Conservation (phyloP, 2,113 vertebrate species). For the Xiphias gladius region DNA sequence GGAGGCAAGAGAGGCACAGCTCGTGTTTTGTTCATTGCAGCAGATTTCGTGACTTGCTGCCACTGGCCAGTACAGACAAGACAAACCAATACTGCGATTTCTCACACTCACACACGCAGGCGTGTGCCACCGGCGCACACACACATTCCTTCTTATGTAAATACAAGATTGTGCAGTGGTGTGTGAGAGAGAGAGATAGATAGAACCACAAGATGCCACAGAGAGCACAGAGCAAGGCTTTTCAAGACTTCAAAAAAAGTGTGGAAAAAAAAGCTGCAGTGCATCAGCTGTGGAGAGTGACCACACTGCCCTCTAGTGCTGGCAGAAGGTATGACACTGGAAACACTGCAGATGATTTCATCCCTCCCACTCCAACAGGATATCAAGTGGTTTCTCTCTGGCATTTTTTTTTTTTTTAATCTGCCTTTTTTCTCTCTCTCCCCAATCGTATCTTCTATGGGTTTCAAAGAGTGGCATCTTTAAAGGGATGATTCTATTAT, state of each 20-base stretch:
- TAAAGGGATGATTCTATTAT: not conserved
- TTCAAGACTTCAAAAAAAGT: slow-evolving; percentile 49
- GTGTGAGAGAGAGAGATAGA: slow-evolving; percentile 63
- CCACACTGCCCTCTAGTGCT: slow-evolving; percentile 68
- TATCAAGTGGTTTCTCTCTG: slow-evolving; percentile 32
- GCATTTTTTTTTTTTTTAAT: not conserved
- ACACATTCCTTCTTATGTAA: slow-evolving; percentile 63
- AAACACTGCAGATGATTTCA: slow-evolving; percentile 44
- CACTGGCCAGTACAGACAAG: slow-evolving; percentile 35
- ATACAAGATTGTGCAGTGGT: slow-evolving; percentile 60
- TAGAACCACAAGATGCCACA: slow-evolving; percentile 57
- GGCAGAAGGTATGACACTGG: fast-evolving
- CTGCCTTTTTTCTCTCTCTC: not conserved
- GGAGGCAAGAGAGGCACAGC: not conserved
- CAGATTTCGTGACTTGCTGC: slow-evolving; percentile 47
- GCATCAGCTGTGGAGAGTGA: slow-evolving; percentile 14
- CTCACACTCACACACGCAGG: slow-evolving; percentile 19
- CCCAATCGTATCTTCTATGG: not conserved
- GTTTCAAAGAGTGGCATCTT: slow-evolving; percentile 1
- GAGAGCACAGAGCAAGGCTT: slow-evolving; percentile 52
- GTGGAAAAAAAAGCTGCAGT: not conserved
- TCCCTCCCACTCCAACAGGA: slow-evolving; percentile 15
- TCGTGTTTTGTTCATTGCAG: slow-evolving; percentile 51
- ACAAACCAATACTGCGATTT: slow-evolving; percentile 39
- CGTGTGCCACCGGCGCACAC: slow-evolving; percentile 29